Base-by-base conservation (phyloP, 2,797 vertebrate genomes). In the Kryptopterus vitreolus region DNA sequence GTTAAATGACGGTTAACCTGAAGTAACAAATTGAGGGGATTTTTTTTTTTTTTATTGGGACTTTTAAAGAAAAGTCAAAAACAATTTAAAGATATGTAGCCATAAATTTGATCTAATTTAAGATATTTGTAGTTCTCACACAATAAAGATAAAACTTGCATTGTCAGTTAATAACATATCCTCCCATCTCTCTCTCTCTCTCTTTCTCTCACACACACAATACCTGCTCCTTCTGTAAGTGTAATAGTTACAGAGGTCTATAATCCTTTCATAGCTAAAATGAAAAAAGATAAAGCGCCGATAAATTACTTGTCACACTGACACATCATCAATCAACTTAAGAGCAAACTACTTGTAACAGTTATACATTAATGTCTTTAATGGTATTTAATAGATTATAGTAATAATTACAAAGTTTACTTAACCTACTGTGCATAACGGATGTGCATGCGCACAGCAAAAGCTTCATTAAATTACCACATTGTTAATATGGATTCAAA, bases 1-100 rank as follows among this genome's bases (percentile, higher is more conserved):
- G 3, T 26, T 43, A 31, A 29, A 46, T 43, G 24, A 31, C 62
- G 18, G 22, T 53, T 65, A 65, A 57, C 35, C 35, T 68, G 53
- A 15, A 62, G 71, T 78, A 46, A 13, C 43, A 76, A 48, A 61
- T 50, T n/a, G 10, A 24, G 74, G 43, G 26, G 46, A n/a, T 68
- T 68, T 68, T 66, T 48, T 22, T 15, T 11, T 33, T 68, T 68
- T 68, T 66, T 48, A 13, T 15, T 11, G 18, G 13, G 38, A 13
- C 38, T 12, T 68, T 65, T 38, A 38, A 20, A 20, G 20, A 65
- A n/a, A 38, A 29, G 13, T 13, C 5, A 24, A 26, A 26, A 59
- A 26, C 20, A 22, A 38, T 38, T 20, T 38, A 2, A 38, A 38
- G 22, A 38, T 1, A 63, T 11, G 15, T 59, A 61, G 59, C 10